Conservation (phyloP, 2,888 invertebrate species). For the Ecliptopera silaceata region DNA sequence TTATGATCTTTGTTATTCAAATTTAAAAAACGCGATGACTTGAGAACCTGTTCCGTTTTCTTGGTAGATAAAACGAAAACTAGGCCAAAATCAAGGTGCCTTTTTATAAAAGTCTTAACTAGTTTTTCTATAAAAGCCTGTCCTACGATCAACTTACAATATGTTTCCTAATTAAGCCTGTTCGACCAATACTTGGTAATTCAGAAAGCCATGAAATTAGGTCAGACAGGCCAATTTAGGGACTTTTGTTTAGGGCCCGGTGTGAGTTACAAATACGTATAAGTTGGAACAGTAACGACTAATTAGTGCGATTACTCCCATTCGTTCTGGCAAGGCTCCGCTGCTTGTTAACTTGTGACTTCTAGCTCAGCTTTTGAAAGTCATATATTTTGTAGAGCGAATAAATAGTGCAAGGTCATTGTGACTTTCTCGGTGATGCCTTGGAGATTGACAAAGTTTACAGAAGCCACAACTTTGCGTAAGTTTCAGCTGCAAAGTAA, state of each 20-base stretch:
- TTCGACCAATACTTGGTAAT: conserved; percentile 34
- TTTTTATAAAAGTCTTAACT: not conserved
- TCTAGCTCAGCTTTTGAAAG: conserved; percentile 12
- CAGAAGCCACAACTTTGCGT: too few relatives aligned
- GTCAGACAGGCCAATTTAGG: conserved; percentile 37
- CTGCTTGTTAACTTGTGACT: conserved; percentile 30
- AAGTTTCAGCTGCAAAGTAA: too few relatives aligned
- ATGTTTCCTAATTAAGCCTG: conserved; percentile 8
- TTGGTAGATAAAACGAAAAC: too few relatives aligned
- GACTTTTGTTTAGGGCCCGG: conserved; percentile 37
- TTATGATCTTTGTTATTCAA: too few relatives aligned
- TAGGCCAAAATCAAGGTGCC: too few relatives aligned
- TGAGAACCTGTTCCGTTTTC: too few relatives aligned
- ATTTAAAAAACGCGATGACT: too few relatives aligned
- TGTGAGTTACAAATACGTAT: conserved; percentile 42
- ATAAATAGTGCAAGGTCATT: conserved; percentile 4
- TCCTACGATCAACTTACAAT: not conserved
- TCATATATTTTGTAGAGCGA: conserved; percentile 9
- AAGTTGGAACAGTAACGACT: conserved; percentile 40
- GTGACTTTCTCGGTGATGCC: not conserved
- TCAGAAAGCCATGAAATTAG: conserved; percentile 38
- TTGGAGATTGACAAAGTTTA: too few relatives aligned
- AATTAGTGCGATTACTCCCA: conserved; percentile 51
- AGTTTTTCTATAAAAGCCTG: not conserved
- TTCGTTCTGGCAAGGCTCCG: conserved; percentile 36